A percentile compares a stretch with the other conserved stretches of the same genome.
Evolutionary conservation across 2,113 vertebrate genomes (phyloP).

Genomic region (Eira barbara): DNA sequence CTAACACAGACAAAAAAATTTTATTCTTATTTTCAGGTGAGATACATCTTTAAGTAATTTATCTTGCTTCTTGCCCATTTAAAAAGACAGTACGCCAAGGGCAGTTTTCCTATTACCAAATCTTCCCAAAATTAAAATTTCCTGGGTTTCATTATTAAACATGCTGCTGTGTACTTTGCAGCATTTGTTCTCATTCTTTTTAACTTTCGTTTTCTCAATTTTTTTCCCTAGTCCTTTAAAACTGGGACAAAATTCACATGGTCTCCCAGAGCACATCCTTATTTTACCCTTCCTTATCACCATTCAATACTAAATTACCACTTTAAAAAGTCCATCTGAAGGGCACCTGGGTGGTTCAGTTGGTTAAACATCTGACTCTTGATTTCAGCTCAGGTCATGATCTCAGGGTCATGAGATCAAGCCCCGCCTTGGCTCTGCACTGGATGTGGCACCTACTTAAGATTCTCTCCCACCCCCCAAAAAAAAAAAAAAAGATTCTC

Average conservation of each 20-base stretch:
- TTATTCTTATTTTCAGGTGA: not conserved
- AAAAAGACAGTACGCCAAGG: not conserved
- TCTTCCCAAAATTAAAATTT: constrained; percentile 8
- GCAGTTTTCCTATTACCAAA: not conserved
- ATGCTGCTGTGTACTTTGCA: not conserved
- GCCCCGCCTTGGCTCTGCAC: not conserved
- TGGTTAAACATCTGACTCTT: not conserved
- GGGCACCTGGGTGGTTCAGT: not conserved
- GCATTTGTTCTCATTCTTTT: not conserved
- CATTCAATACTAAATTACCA: constrained; percentile 19
- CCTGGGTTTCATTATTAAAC: not conserved
- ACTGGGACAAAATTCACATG: not conserved
- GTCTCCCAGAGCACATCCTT: not conserved
- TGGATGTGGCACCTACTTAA: not conserved
- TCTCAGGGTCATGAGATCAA: not conserved
- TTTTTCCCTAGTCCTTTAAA: not conserved
- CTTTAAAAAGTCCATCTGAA: not conserved
- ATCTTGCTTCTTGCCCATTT: not conserved
- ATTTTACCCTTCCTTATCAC: not conserved
- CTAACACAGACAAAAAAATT: not conserved
- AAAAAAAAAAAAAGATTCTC: not conserved
- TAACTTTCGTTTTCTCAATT: constrained; percentile 9
- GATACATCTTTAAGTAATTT: not conserved
- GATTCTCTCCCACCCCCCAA: not conserved
- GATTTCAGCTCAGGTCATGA: not conserved